Base-by-base conservation (phyloP, 2,113 vertebrate genomes). In the Sakesphorus luctuosus region DNA sequence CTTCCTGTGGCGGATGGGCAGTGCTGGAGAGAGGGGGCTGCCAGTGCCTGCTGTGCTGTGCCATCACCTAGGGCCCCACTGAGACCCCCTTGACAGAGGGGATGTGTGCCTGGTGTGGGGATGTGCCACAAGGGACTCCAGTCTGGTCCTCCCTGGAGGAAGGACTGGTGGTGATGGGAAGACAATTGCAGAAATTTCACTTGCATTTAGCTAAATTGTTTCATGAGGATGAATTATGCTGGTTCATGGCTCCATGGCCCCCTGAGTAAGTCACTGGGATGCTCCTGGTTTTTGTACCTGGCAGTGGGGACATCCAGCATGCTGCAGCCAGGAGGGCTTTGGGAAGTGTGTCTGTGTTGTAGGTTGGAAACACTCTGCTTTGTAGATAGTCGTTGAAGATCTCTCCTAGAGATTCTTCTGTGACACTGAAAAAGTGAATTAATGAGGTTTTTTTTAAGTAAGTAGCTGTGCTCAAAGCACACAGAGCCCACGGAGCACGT, bases 251-350 rank as follows among this genome's bases (percentile, higher is more conserved):
- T 77, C n/a, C 7, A 0, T 33, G 10, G 75, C 40, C 40, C 40
- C 44, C 18, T 0, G 2, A 47, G 0, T 15, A 17, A 7, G 3
- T 76, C 59, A 2, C 80, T 14, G 55, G 53, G 80, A 31, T 77
- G 38, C 38, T 56, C 19, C 52, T 50, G 71, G 46, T 8, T 82
- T 52, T 68, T n/a, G 25, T 86, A 26, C 23, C n/a, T 3, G 2
- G 31, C 0, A 1, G 36, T 46, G 61, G 46, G 38, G 59, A 10
- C 33, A 17, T 23, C 36, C 23, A 44, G 33, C 67, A 47, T 19
- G 0, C 43, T 44, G 49, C 11, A 13, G 18, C 44, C 23, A 35
- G 33, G 43, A 28, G 18, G 33, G 29, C n/a, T 78, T 38, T 21
- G 71, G 44, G 56, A 49, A 59, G 8, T 19, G 21, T 17, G 7